Conservation (phyloP, 64 coral and sea anemone genomes). For the Platygyra sinensis region DNA sequence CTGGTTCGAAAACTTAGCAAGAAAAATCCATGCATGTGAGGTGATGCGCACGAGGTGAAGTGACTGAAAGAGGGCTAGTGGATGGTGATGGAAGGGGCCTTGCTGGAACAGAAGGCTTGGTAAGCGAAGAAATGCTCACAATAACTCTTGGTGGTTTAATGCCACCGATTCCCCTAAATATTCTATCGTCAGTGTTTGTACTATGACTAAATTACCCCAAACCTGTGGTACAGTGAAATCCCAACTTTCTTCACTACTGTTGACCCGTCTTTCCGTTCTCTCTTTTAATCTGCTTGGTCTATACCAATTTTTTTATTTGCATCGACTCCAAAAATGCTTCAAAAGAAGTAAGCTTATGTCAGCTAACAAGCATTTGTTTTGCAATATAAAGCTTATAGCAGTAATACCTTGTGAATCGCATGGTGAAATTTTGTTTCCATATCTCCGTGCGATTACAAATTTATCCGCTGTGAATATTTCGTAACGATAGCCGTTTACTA, state of each 20-base stretch:
- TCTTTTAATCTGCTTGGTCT: neutral
- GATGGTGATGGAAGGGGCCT: conserved; percentile 14
- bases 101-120: conserved; percentile 41
- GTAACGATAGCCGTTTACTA: neutral
- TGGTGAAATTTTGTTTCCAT: neutral
- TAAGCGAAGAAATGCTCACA: neutral
- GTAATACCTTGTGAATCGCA: neutral
- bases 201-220: neutral
- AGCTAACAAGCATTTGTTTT: neutral
- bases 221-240: neutral
- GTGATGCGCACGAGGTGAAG: neutral
- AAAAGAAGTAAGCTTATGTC: neutral
- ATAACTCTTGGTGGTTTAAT: neutral
- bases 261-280: neutral
- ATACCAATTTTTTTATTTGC: neutral
- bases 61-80: neutral
- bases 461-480: neutral
- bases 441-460: neutral
- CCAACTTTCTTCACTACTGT: neutral
- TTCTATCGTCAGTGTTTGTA: neutral
- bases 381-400: neutral
- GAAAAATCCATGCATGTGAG: conserved; percentile 3
- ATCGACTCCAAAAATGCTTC: neutral
- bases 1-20: neutral
- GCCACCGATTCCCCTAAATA: neutral